Evolutionary conservation across 35 echinoderm and acorn worm genomes (phyloP), one percentile per base, ranked within the genome.

Genomic region (Apostichopus japonicus): DNA sequence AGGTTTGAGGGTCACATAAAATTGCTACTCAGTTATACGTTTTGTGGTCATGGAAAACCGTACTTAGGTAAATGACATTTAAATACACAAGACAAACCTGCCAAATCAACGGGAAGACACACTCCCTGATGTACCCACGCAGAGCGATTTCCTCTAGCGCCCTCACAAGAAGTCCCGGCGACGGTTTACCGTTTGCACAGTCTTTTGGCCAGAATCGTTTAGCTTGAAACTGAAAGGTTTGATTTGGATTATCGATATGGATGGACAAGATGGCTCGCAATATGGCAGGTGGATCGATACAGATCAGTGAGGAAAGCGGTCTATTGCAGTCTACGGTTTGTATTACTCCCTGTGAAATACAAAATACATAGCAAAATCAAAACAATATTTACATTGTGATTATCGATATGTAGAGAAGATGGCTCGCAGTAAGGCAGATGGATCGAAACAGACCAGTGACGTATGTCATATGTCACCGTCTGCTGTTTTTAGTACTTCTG

Each of bases 131-230:
- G n/a, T 84, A 81, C 0, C 97, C 97, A 53, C 90, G 58, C 13
- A 95, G 88, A 19, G 94, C 92, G 5, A 98, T 92, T 84, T 98
- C 97, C 91, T 98, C 97, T 23, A 98, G 70, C 13, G 97, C 97
- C 57, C 92, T 95, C 9, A 98, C 97, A 5, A 98, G 91, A 6
- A 96, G 54, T 67, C 90, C 77, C 17, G 97, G 94, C 59, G 93
- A 88, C 17, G 97, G 97, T 81, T 91, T 96, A 6, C 54, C 67
- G 13, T 67, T 72, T 23, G 78, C 53, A 16, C 73, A 53, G 3
- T 92, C 54, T 57, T 98, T 98, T 10, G 97, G 97, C 97, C 97
- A 98, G 90, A 98, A 98, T 54, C 94, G 56, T 76, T 95, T 96
- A 22, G 93, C 77, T 91, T 98, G 91, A 79, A 98, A 98, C 53